Percentiles rank a stretch among this genome's conserved stretches.
These are phyloP conservation scores for Nerophis ophidion DNA, from an alignment of 2,113 vertebrate genomes.

Conservation along the genomic window DNA sequence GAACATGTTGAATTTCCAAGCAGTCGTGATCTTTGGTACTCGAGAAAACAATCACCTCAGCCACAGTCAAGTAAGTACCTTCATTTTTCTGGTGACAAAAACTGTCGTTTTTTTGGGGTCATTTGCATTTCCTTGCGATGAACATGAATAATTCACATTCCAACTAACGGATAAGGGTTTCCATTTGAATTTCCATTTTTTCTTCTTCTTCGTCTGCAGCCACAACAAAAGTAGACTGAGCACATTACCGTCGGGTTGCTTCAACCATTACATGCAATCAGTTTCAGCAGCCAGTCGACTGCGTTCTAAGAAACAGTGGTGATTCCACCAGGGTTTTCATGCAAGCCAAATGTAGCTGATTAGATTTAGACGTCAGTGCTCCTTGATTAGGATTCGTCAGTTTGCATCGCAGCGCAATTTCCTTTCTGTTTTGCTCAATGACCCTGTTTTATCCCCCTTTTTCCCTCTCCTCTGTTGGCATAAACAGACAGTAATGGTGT, in stretches of 20 bases:
- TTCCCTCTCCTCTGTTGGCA: slow-evolving; percentile 37
- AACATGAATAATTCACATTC: neutral
- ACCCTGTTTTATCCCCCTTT: slow-evolving; percentile 30
- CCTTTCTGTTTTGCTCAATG: slow-evolving; percentile 39
- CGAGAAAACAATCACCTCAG: no score
- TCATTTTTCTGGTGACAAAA: neutral
- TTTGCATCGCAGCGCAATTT: slow-evolving; percentile 53
- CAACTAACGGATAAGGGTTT: neutral
- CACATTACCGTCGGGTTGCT: slow-evolving; percentile 5
- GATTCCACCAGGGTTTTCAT: slow-evolving; percentile 24
- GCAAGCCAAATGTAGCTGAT: slow-evolving; percentile 27
- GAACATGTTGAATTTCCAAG: no score
- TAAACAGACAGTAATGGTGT: slow-evolving; percentile 65
- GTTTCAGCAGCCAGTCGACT: slow-evolving; percentile 20
- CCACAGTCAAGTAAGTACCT: neutral
- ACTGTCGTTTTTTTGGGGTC: neutral
- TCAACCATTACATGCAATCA: slow-evolving; percentile 40
- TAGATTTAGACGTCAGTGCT: slow-evolving; percentile 30
- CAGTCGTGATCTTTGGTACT: no score
- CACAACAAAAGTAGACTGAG: slow-evolving; percentile 16
- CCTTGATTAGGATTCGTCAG: slow-evolving; percentile 15
- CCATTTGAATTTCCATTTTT: neutral
- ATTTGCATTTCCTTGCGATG: no score
- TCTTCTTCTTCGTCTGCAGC: neutral
- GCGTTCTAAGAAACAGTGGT: slow-evolving; percentile 19